A percentile compares a stretch with the other conserved stretches of the same genome.
Evolutionary conservation across 2,888 invertebrate species (phyloP).

Genomic region (Hyles lineata): DNA sequence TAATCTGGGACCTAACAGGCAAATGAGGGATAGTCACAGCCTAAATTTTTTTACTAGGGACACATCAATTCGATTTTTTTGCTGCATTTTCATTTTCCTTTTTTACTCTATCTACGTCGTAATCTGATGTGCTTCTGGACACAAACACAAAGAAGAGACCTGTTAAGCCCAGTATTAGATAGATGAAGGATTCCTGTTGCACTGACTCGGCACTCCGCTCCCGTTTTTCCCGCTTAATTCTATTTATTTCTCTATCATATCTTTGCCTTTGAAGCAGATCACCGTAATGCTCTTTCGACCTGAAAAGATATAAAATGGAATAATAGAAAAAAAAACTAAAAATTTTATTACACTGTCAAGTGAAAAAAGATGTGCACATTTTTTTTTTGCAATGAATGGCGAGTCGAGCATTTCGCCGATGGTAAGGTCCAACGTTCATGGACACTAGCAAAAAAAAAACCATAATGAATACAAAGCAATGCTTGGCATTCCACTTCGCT

Average conservation of each 20-base stretch:
- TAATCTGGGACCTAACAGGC: neutral
- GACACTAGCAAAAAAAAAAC: neutral
- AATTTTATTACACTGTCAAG: too few relatives aligned
- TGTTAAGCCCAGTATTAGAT: conserved; percentile 52
- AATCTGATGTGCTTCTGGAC: conserved; percentile 59
- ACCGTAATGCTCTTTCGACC: conserved; percentile 83
- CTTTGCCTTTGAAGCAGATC: conserved; percentile 61
- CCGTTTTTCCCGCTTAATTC: conserved; percentile 46
- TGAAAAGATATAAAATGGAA: conserved; percentile 48
- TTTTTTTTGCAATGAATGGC: too few relatives aligned
- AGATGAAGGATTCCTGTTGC: conserved; percentile 62
- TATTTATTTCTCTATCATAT: conserved; percentile 58
- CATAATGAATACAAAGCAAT: too few relatives aligned
- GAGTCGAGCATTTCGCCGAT: too few relatives aligned
- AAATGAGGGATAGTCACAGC: conserved; percentile 2
- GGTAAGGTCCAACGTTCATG: too few relatives aligned
- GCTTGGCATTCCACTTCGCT: too few relatives aligned
- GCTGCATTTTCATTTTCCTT: conserved; percentile 17
- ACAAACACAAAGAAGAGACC: conserved; percentile 55
- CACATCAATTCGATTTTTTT: conserved; percentile 31
- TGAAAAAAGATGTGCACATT: too few relatives aligned
- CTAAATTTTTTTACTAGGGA: conserved; percentile 27
- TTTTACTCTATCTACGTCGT: conserved; percentile 54
- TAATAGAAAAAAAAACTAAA: neutral
- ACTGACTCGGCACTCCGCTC: conserved; percentile 39